Conservation (phyloP, 2,113 vertebrate genomes). For the Strix uralensis region DNA sequence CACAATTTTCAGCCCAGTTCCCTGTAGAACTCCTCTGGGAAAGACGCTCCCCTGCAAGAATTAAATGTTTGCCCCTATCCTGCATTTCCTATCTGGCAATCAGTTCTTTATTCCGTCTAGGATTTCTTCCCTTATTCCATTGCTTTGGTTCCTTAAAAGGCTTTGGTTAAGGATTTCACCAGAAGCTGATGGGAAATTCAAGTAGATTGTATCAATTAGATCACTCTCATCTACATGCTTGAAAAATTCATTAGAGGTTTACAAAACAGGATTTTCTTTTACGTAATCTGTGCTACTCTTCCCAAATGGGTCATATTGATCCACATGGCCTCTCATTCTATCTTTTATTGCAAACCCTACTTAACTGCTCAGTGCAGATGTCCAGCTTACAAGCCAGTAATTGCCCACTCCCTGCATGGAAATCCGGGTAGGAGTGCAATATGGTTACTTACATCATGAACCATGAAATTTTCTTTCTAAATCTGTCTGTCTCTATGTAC, state of each 20-base stretch:
- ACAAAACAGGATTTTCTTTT: slow-evolving; percentile 10
- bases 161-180: neutral
- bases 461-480: neutral
- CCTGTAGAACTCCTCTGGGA: neutral
- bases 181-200: neutral
- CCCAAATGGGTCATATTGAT: slow-evolving; percentile 16
- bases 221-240: neutral
- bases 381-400: neutral
- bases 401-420: neutral
- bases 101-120: neutral
- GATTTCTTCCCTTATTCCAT: neutral
- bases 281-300: neutral
- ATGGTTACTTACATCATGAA: neutral
- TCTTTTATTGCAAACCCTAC: neutral
- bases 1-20: neutral
- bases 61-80: neutral
- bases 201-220: neutral
- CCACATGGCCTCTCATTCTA: neutral
- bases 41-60: neutral
- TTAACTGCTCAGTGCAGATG: slow-evolving; percentile 19
- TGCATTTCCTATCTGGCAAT: neutral
- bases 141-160: neutral
- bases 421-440: neutral
- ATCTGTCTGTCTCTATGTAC: neutral
- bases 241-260: slow-evolving; percentile 25